Base-by-base conservation (phyloP, 2,888 invertebrate species). In the Smittia aterrima region DNA sequence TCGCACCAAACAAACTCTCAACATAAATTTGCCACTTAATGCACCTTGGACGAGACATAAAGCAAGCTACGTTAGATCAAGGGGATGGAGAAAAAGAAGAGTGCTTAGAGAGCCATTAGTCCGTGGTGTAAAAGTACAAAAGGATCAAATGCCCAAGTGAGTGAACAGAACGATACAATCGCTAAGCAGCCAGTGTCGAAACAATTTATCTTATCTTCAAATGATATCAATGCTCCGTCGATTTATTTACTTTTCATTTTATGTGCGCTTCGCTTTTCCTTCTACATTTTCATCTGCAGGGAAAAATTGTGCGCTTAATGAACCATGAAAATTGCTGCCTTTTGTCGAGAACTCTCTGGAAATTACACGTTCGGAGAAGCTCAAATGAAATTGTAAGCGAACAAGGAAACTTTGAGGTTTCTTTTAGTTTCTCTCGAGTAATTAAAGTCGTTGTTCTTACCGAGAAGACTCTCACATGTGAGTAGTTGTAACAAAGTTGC, bases 191-290 rank as follows among this genome's bases (percentile, higher is more conserved):
- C 20, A 27, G 1, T 25, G 64, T 64, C 27, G 25, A 64, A 58
- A 64, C 64, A 64, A 64, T 64, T 64, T 64, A 64, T 64, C 64
- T 64, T 64, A 64, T 27, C 25, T 22, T 64, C 22, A 64, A 64
- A 64, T 64, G 64, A 24, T 64, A 64, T 64, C 64, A 64, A 64
- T 64, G 25, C 64, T 64, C 9, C 25, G 25, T 27, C 64, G 64
- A 64, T 64, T 58, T 58, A 58, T 58, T 58, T 58, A 27, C 27
- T 27, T 64, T 64, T 64, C 64, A 24, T 25, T 25, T 64, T 27
- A 22, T 13, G 20, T 2, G 7, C 24, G 1, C 16, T 22, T 7
- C 58, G 20, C 22, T 58, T 22, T 18, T 18, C 22, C 20, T 22
- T 58, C 16, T 58, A n/a, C 22, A 16, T 58, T 58, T 22, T 58